Evolutionary conservation across 2,113 vertebrate species (phyloP), one percentile per base, ranked within the genome.

Genomic region (Pelusios castaneus): DNA sequence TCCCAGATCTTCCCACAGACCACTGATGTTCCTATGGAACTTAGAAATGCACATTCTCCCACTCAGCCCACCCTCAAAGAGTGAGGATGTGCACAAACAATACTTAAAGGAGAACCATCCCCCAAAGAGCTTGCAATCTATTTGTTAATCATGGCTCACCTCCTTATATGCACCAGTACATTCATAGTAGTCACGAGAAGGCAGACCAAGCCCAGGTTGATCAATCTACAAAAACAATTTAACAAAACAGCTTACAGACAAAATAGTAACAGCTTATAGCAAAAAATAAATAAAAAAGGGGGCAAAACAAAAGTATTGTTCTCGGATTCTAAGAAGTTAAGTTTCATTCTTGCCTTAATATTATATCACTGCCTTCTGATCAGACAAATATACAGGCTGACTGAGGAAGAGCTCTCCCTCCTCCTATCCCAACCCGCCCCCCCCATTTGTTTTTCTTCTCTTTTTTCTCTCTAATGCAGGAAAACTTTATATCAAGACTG

Each of bases 171-270:
- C 97, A 34, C 98, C 99, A 10, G 97, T 98, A 95, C 99, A 99
- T 24, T 97, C 96, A 4, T 99, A 99, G 97, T 99, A 99, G 97
- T 99, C 99, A 93, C 99, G 98, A 92, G 99, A 99, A 94, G 99
- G 98, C 45, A 99, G 98, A 86, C 99, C 99, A 45, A 99, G 98
- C 79, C 97, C 98, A 38, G 98, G 99, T 85, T 99, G 99, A 91
- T 99, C 99, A 86, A 99, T 98, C 99, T 99, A 88, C 19, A 63
- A 96, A 95, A 90, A 70, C 73, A 91, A 76, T 19, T 3, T 10
- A 55, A 76, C 94, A 87, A 55, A 76, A n/a, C 70, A 89, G 89
- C 22, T 27, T 22, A 10, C 60, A 85, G 31, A 92, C 2, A 77
- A 70, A 60, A 21, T 27, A 27, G 67, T 31, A 81, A 5, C 27